A percentile compares a stretch with the other conserved stretches of the same genome.
These are phyloP conservation scores for Drosophila lowei DNA, from an alignment of 1,140 invertebrate species.

Conservation along the genomic window DNA sequence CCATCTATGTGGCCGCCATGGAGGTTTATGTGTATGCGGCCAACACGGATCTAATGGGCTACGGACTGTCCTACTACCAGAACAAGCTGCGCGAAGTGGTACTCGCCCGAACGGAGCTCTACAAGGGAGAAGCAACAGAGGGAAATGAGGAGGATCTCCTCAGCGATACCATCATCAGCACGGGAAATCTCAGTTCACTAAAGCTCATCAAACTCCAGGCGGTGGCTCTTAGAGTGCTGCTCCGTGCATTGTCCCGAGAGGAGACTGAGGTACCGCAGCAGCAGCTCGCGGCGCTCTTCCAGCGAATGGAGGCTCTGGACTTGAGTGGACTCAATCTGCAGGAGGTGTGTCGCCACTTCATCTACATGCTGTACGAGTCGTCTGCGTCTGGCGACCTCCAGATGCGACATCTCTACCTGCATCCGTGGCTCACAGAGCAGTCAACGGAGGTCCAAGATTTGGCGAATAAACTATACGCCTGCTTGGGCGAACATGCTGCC, in stretches of 20 bases:
- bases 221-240: conserved; percentile 52
- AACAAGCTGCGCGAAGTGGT: conserved; percentile 79
- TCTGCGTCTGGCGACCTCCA: conserved; percentile 57
- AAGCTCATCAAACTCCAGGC: conserved; percentile 71
- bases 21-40: conserved; percentile 82
- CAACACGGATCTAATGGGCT: conserved; percentile 76
- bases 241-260: conserved; percentile 10
- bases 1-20: conserved; percentile 77
- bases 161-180: conserved; percentile 53
- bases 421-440: conserved; percentile 41
- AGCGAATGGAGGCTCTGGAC: conserved; percentile 31
- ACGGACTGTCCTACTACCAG: conserved; percentile 74
- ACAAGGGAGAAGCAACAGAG: neutral
- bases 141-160: conserved; percentile 37
- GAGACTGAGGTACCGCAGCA: conserved; percentile 2
- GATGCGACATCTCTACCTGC: conserved; percentile 59
- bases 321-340: conserved; percentile 35
- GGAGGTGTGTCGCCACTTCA: conserved; percentile 30
- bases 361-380: conserved; percentile 69
- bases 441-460: conserved; percentile 19
- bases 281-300: conserved; percentile 28
- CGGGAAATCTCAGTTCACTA: conserved; percentile 55
- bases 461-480: conserved; percentile 22
- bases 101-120: conserved; percentile 40
- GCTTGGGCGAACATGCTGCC: conserved; percentile 17